Evolutionary conservation across 2,888 invertebrate genomes (phyloP).

Genomic region (Drymonia ruficornis): DNA sequence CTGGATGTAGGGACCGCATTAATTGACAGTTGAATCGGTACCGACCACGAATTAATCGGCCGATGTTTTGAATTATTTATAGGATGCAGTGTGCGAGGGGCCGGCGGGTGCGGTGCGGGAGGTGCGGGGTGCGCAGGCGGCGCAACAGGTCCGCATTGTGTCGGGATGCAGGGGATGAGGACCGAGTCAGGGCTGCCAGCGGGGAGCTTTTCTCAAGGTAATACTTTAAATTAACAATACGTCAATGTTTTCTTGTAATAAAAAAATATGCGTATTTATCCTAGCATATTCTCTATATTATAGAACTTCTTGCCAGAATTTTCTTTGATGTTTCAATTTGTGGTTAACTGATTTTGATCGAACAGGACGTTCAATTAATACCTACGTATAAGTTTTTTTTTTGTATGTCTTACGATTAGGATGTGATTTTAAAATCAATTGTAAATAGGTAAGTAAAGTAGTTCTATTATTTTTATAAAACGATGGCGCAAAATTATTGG

Average conservation of each 20-base stretch:
- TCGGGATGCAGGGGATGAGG: conserved; percentile 74
- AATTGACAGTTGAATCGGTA: conserved; percentile 82
- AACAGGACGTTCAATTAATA: no score
- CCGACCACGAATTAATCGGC: conserved; percentile 77
- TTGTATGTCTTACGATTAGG: no score
- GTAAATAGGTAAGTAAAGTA: no score
- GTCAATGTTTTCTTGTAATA: no score
- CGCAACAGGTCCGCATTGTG: conserved; percentile 79
- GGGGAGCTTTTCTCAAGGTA: conserved; percentile 19
- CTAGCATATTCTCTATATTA: no score
- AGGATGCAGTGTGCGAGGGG: conserved; percentile 62
- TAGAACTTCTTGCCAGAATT: no score
- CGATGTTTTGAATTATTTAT: conserved; percentile 78
- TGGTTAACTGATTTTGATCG: no score
- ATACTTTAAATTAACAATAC: not conserved
- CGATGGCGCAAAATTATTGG: not conserved
- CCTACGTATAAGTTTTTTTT: no score
- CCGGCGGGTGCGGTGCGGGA: conserved; percentile 30
- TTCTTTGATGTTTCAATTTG: no score
- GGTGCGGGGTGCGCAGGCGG: conserved; percentile 20
- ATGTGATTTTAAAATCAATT: no score
- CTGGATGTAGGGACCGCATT: conserved; percentile 44
- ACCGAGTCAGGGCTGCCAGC: conserved; percentile 51
- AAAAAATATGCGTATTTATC: no score
- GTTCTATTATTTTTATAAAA: not conserved